Percentiles rank a stretch among this genome's conserved stretches.
Conservation (phyloP, 1,140 invertebrate genomes). For the Apis florea region DNA sequence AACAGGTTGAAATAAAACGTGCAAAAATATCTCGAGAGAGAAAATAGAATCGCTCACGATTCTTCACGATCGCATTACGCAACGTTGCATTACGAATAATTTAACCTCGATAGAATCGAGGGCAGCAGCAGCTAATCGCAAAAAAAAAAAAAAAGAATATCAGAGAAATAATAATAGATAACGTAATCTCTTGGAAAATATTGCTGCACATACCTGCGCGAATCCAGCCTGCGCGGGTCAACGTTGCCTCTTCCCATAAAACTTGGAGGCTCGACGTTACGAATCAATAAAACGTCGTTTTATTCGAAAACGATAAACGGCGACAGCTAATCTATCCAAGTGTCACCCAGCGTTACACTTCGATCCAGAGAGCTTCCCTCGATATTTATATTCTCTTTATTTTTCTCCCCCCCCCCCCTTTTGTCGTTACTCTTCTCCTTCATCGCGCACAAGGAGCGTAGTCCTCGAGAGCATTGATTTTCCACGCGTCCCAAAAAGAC, state of each 20-base stretch:
- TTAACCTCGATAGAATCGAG: too few relatives aligned
- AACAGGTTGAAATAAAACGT: too few relatives aligned
- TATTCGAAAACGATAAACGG: constrained; percentile 32
- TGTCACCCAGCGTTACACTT: constrained; percentile 9
- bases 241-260: background rate
- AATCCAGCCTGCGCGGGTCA: background rate
- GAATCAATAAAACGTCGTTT: constrained; percentile 33
- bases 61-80: too few relatives aligned
- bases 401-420: background rate
- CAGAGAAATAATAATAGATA: too few relatives aligned
- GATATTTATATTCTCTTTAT: background rate
- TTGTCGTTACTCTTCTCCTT: background rate
- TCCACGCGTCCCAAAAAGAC: constrained; percentile 5
- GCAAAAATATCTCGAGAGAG: too few relatives aligned
- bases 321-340: constrained; percentile 30
- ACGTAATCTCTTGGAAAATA: too few relatives aligned
- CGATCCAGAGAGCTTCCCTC: background rate
- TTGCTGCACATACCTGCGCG: too few relatives aligned
- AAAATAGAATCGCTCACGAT: too few relatives aligned
- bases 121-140: too few relatives aligned
- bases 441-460: background rate
- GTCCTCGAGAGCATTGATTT: constrained; percentile 12
- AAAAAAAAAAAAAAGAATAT: too few relatives aligned
- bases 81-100: too few relatives aligned
- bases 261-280: background rate